Evolutionary conservation across 2,888 invertebrate genomes (phyloP).

Genomic region (Coenonympha arcania): DNA sequence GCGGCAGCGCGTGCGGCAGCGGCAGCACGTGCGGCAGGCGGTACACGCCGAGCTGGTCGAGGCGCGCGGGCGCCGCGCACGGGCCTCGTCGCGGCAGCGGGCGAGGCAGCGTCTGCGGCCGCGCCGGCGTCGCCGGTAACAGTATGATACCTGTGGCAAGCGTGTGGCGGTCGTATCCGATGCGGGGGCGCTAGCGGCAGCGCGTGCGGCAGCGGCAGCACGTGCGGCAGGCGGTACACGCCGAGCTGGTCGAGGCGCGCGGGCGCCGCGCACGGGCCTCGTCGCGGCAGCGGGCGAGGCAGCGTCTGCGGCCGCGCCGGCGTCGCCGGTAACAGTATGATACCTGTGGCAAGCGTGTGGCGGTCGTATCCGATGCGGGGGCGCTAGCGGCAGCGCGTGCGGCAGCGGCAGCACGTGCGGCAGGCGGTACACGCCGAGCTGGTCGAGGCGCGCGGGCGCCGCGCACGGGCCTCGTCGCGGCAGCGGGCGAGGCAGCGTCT

Average conservation of each 20-base stretch:
- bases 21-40: constrained; percentile 73
- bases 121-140: constrained; percentile 89
- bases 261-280: constrained; percentile 64
- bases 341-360: constrained; percentile 54
- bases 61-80: constrained; percentile 70
- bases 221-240: constrained; percentile 77
- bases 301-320: constrained; percentile 78
- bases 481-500: constrained; percentile 69
- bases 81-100: constrained; percentile 66
- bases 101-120: constrained; percentile 68
- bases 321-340: too few relatives aligned
- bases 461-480: constrained; percentile 64
- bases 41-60: constrained; percentile 80
- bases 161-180: constrained; percentile 55
- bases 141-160: constrained; percentile 57
- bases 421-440: constrained; percentile 79
- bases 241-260: constrained; percentile 79
- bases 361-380: constrained; percentile 61
- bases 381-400: constrained; percentile 63
- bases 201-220: constrained; percentile 61
- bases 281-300: constrained; percentile 67
- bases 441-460: constrained; percentile 76
- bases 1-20: constrained; percentile 63
- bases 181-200: constrained; percentile 63
- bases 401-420: constrained; percentile 68